Conservation (phyloP, 2,888 invertebrate species). For the Melipona bicolor region DNA sequence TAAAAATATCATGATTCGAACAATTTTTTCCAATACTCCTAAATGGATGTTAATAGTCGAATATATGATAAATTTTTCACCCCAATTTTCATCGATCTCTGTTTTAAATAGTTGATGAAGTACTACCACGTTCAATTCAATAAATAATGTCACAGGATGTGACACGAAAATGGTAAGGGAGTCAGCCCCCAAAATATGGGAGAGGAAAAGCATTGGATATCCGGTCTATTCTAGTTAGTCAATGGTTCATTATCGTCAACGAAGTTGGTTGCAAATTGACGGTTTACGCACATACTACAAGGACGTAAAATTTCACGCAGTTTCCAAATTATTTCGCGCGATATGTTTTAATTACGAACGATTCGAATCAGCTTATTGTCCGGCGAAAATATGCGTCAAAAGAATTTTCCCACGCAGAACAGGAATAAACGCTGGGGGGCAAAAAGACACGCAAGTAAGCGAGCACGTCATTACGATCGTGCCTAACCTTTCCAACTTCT, state of each 20-base stretch:
- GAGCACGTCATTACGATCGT: neutral
- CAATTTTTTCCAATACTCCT: too few relatives aligned
- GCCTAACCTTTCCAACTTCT: conserved; percentile 3
- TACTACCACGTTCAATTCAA: too few relatives aligned
- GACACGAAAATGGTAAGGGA: too few relatives aligned
- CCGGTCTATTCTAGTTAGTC: too few relatives aligned
- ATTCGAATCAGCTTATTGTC: neutral
- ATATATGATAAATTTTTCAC: too few relatives aligned
- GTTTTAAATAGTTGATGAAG: too few relatives aligned
- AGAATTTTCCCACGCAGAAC: conserved; percentile 11
- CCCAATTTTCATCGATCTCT: too few relatives aligned
- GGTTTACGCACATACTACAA: neutral
- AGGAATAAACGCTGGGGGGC: neutral
- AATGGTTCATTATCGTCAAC: neutral
- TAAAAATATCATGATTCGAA: too few relatives aligned
- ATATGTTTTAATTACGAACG: conserved; percentile 21
- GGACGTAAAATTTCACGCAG: conserved; percentile 24
- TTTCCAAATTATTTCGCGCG: conserved; percentile 20
- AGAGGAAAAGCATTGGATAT: too few relatives aligned
- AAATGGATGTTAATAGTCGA: too few relatives aligned
- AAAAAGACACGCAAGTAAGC: conserved; percentile 24
- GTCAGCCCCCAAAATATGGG: too few relatives aligned
- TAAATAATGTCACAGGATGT: too few relatives aligned
- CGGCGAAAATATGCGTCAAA: conserved; percentile 38
- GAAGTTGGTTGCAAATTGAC: conserved; percentile 20